Evolutionary conservation across 1,140 invertebrate species (phyloP), one percentile per base, ranked within the genome.

Genomic region (Macrotrachela quadricornifera): DNA sequence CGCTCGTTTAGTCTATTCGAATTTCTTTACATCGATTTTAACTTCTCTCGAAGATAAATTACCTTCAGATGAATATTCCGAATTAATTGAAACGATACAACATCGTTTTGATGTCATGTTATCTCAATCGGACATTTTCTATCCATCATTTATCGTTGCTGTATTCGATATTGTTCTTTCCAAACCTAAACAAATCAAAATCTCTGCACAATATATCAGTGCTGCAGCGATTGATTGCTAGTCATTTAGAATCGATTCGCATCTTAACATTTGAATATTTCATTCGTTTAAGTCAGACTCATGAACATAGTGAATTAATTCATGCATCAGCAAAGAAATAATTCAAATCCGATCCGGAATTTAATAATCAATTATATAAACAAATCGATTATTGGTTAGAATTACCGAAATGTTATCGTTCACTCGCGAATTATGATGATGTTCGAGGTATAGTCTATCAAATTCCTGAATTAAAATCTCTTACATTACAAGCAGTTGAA

Each of bases 241-340:
- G 65, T 53, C 59, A 61, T 12, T 57, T 64, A 47, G 64, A 69
- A 51, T 59, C 63, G 0, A 45, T 66, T 38, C 66, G 66, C n/a
- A 73, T 75, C 37, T 60, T 78, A 44, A 64, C 78, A 15, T 59
- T 80, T 15, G 79, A 81, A 58, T 72, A 75, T 54, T 72, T 72
- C 58, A 58, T 78, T 30, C 21, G 21, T 30, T 30, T 30, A 30
- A 30, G 3, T 30, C 21, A 30, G 49, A 66, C 21, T 4, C 2
- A 30, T 30, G 21, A 30, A 30, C 21, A 30, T 4, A 30, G 8
- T 30, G 21, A 30, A 30, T 30, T 30, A 30, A 30, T 30, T 30
- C 21, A 30, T 30, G 21, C 3, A 30, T 30, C 21, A 30, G 8
- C 21, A 30, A 30, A 30, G 21, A 30, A 30, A 30, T 4, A 30